Evolutionary conservation across 2,888 invertebrate species (phyloP), one percentile per base, ranked within the genome.

Genomic region (Pandemis cinnamomeana): DNA sequence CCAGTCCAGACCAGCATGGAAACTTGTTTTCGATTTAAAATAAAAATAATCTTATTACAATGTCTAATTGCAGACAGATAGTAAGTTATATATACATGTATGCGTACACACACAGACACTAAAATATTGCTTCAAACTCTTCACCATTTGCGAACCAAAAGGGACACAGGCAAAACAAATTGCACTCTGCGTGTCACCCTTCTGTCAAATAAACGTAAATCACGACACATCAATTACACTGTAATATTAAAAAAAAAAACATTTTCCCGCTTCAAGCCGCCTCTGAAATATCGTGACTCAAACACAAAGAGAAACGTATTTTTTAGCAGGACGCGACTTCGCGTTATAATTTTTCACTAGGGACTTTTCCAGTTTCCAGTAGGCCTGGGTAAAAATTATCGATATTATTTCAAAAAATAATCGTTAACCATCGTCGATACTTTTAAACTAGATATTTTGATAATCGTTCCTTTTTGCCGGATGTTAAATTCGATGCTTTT

Each of bases 321-420:
- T 71, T 75, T 75, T 71, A 51, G 67, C 46, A 55, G 62, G 60
- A 66, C 60, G 64, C 58, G 73, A 41, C 68, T 68, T 69, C 75
- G 64, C 63, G 70, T 68, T 70, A 71, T 73, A 71, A 77, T 77
- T 77, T 77, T 77, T 77, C 77, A 77, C 76, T 61, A 68, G 77
- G 69, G 77, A 77, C 75, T 71, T 60, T 73, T 66, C 64, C 27
- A 36, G 27, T 60, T 73, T 66, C 64, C 27, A 36, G 27, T 36
- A 36, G 27, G 4, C 27, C 4, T 36, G 27, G 27, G 27, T 36
- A 36, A 36, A 36, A 20, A 36, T 2, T 36, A 36, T 36, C 27
- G 27, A 36, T 36, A 36, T 36, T 36, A 36, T 36, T 36, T 36
- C 27, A 36, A 36, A 36, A 36, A 36, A 2, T 36, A 36, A 36